These are phyloP conservation scores for Lysiphlebus fabarum DNA, from an alignment of 1,140 invertebrate species.

Conservation along the genomic window DNA sequence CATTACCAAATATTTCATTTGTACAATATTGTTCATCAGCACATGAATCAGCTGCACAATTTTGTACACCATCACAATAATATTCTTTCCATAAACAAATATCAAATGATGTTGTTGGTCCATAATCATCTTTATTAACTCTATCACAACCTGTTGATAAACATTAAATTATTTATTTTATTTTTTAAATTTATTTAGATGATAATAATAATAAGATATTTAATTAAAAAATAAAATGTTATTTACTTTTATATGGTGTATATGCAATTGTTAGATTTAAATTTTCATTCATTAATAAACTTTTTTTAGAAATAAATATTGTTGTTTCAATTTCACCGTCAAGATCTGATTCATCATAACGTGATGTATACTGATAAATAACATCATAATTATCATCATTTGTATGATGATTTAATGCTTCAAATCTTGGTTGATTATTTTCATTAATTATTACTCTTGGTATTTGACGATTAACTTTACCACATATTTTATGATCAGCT, in stretches of 20 bases:
- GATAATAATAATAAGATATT: conserved; percentile 5
- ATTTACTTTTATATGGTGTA: conserved; percentile 40
- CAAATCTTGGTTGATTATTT: neutral
- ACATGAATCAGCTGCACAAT: conserved; percentile 41
- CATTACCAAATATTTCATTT: conserved; percentile 30
- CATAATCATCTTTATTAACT: conserved; percentile 13
- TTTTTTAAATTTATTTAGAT: conserved; percentile 5
- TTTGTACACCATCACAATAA: conserved; percentile 44
- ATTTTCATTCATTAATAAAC: conserved; percentile 24
- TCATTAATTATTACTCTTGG: conserved; percentile 8
- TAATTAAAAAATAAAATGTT: neutral
- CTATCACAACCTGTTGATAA: conserved; percentile 19
- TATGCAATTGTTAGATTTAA: conserved; percentile 40
- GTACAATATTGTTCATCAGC: conserved; percentile 42
- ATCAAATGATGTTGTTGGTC: conserved; percentile 12
- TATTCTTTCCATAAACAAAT: conserved; percentile 42
- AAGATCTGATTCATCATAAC: conserved; percentile 23
- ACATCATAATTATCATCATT: conserved; percentile 11
- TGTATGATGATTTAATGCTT: no score
- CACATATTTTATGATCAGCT: conserved; percentile 35
- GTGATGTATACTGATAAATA: conserved; percentile 13
- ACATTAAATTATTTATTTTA: neutral
- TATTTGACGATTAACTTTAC: conserved; percentile 27
- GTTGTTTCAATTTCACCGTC: conserved; percentile 39
- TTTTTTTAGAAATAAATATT: conserved; percentile 41